A percentile compares a stretch with the other conserved stretches of the same genome.
phyloP scores from a whole-genome alignment of 2,797 vertebrate species.

The Simalia tracyae region DNA sequence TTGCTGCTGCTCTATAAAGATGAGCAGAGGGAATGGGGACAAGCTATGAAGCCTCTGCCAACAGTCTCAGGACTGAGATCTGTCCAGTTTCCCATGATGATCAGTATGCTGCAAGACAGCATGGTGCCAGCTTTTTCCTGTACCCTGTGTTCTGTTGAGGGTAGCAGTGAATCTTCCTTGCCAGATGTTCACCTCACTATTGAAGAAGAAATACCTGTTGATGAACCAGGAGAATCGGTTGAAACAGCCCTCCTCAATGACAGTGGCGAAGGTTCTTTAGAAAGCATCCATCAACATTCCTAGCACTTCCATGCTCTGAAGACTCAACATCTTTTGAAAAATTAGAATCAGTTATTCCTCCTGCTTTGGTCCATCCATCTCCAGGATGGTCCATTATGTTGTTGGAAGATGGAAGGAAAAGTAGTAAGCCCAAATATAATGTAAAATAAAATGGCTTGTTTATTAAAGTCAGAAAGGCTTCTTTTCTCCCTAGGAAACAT shows the following conservation, averaged over 20 bases:
- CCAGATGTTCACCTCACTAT: slow-evolving; percentile 88
- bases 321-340: slow-evolving; percentile 43
- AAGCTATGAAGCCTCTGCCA: slow-evolving; percentile 78
- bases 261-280: slow-evolving; percentile 77
- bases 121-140: slow-evolving; percentile 82
- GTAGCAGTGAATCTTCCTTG: slow-evolving; percentile 92
- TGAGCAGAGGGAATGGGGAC: slow-evolving; percentile 88
- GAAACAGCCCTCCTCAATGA: slow-evolving; percentile 70
- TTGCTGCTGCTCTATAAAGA: slow-evolving; percentile 90
- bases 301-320: slow-evolving; percentile 61
- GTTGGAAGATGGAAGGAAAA: slow-evolving; percentile 42
- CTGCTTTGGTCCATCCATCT: slow-evolving; percentile 33
- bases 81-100: slow-evolving; percentile 76
- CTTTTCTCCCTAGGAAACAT: slow-evolving; percentile 44
- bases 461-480: slow-evolving; percentile 31
- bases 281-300: slow-evolving; percentile 70
- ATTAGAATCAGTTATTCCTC: slow-evolving; percentile 50
- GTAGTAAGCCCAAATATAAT: slow-evolving; percentile 26
- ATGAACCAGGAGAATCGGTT: slow-evolving; percentile 75
- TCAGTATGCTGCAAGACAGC: slow-evolving; percentile 78
- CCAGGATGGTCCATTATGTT: neutral
- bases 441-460: slow-evolving; percentile 46
- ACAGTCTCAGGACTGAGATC: slow-evolving; percentile 69
- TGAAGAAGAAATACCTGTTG: slow-evolving; percentile 86
- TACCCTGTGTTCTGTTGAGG: slow-evolving; percentile 86